phyloP scores from a whole-genome alignment of 1,140 invertebrate species.

The Parasteatoda tepidariorum region DNA sequence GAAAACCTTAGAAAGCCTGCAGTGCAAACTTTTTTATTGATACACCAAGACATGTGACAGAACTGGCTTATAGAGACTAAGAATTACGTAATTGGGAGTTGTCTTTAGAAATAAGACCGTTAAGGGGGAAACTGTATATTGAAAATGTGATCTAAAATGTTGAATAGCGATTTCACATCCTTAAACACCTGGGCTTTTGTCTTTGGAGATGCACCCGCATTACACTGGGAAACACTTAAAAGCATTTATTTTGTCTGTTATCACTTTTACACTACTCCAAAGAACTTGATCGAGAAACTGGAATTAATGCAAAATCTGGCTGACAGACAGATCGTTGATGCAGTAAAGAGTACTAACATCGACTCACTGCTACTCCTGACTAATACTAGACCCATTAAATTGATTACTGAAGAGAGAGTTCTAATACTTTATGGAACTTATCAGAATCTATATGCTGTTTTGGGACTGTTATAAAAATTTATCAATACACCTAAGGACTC shows the following conservation, averaged over 20 bases:
- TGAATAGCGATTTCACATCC: neutral
- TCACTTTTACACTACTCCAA: neutral
- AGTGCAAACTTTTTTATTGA: neutral
- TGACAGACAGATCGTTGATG: too few relatives aligned
- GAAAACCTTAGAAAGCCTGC: neutral
- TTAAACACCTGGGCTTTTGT: neutral
- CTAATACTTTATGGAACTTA: too few relatives aligned
- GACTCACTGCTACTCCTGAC: too few relatives aligned
- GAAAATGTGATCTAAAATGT: neutral
- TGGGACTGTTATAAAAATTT: too few relatives aligned
- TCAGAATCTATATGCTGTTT: too few relatives aligned
- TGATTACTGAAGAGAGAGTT: too few relatives aligned
- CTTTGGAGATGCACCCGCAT: neutral
- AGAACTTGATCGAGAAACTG: too few relatives aligned
- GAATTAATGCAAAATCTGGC: too few relatives aligned
- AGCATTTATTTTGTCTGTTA: neutral
- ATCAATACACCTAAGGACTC: too few relatives aligned
- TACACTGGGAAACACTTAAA: slow-evolving; percentile 1
- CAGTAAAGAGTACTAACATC: too few relatives aligned
- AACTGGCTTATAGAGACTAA: neutral
- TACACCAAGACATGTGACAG: neutral
- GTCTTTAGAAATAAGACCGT: neutral
- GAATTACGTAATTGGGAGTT: neutral
- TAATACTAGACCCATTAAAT: too few relatives aligned
- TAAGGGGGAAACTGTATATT: neutral